phyloP scores from a whole-genome alignment of 2,797 vertebrate species.

The Loriculus beryllinus region DNA sequence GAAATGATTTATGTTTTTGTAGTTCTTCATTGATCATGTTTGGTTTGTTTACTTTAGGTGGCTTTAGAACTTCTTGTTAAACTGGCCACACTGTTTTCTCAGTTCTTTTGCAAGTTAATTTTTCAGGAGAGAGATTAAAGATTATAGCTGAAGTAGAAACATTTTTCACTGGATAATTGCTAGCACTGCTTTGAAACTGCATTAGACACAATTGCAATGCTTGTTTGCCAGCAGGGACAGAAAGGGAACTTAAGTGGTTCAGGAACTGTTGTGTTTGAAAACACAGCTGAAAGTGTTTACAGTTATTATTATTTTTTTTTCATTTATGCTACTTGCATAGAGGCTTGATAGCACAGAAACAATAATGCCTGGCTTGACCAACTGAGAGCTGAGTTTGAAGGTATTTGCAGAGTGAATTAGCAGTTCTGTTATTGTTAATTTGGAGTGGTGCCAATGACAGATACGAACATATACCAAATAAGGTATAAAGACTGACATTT shows the following conservation, averaged over 20 bases:
- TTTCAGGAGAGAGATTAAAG: not conserved
- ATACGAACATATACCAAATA: accelerated
- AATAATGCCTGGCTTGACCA: not conserved
- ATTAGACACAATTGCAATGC: not conserved
- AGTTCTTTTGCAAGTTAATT: not conserved
- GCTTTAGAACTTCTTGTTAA: not conserved
- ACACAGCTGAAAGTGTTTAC: not conserved
- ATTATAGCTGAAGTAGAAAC: not conserved
- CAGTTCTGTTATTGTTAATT: too few species aligned
- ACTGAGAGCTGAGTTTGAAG: not conserved
- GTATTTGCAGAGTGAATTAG: not conserved
- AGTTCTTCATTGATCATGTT: not conserved
- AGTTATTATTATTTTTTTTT: not conserved
- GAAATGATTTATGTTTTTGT: not conserved
- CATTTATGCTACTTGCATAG: not conserved
- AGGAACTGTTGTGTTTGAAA: not conserved
- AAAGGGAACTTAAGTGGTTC: not conserved
- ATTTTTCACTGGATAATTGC: not conserved
- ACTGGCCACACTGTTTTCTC: not conserved
- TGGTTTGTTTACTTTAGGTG: not conserved
- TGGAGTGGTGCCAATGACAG: not conserved
- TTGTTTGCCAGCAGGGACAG: not conserved
- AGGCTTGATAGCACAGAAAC: not conserved
- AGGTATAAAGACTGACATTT: not conserved
- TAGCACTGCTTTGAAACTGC: not conserved